These are phyloP conservation scores for Dermochelys coriacea DNA, from an alignment of 2,797 vertebrate species.

Conservation along the genomic window DNA sequence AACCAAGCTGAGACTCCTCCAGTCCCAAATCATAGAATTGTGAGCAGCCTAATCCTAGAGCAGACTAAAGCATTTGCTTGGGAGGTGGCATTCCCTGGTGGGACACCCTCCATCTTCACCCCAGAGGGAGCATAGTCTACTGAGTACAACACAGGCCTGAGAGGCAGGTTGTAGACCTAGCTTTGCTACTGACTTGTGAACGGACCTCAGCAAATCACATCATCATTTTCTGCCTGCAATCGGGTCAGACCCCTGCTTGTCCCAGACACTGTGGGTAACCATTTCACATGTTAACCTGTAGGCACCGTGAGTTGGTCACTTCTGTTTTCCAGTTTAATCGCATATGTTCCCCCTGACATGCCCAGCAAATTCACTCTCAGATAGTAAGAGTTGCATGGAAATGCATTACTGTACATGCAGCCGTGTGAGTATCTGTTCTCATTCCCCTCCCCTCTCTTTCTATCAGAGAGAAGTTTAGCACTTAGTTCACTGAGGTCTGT, in stretches of 20 bases:
- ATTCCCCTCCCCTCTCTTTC: neutral
- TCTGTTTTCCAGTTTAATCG: neutral
- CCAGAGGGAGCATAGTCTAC: neutral
- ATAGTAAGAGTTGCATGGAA: neutral
- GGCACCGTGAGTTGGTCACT: neutral
- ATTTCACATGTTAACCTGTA: neutral
- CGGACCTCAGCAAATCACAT: neutral
- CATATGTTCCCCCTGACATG: neutral
- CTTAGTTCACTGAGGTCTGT: slow-evolving; percentile 80
- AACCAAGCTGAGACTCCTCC: neutral
- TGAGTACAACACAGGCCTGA: accelerated
- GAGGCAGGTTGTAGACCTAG: neutral
- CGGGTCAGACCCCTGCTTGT: neutral
- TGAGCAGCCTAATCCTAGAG: neutral
- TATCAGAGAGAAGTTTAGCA: slow-evolving; percentile 85
- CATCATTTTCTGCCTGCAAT: neutral
- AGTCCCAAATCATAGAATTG: neutral
- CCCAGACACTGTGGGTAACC: neutral
- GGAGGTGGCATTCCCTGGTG: too few species aligned
- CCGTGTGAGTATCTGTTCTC: neutral
- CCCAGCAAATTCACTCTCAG: neutral
- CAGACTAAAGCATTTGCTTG: neutral
- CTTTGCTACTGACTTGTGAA: neutral
- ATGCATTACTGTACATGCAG: neutral
- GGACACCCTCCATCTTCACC: neutral